Evolutionary conservation across 2,113 vertebrate species (phyloP).

Genomic region (Xiphophorus couchianus): DNA sequence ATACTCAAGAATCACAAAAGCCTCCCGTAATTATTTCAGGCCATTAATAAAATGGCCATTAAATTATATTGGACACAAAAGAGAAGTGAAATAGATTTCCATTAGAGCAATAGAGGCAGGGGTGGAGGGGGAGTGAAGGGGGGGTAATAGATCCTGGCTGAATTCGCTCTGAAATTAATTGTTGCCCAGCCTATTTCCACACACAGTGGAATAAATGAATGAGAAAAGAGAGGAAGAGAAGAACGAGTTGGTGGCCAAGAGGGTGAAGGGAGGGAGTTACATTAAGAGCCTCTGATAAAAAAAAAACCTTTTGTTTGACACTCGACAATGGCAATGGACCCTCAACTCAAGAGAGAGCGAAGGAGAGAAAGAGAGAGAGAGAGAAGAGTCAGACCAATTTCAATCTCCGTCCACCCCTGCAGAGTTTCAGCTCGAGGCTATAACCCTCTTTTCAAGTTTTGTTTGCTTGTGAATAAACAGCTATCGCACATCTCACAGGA

Average conservation of each 20-base stretch:
- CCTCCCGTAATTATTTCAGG: conserved; percentile 99
- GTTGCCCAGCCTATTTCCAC: conserved; percentile 99
- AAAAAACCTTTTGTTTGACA: conserved; percentile 97
- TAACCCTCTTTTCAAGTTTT: conserved; percentile 58
- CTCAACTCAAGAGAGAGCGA: conserved; percentile 60
- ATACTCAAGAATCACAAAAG: conserved; percentile 99
- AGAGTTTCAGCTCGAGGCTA: conserved; percentile 65
- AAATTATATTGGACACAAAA: conserved; percentile 99
- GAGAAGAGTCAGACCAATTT: conserved; percentile 66
- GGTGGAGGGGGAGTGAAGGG: conserved; percentile 98
- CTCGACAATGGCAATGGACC: conserved; percentile 81
- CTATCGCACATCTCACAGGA: conserved; percentile 34
- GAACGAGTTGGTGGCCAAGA: conserved; percentile 84
- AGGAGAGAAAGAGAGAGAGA: neutral
- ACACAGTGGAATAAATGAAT: conserved; percentile 98
- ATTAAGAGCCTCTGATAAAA: conserved; percentile 96
- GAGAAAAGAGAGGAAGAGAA: conserved; percentile 88
- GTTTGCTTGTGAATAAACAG: conserved; percentile 65
- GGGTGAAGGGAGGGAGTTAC: conserved; percentile 76
- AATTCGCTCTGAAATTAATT: conserved; percentile 99
- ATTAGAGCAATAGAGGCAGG: conserved; percentile 99
- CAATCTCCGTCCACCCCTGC: conserved; percentile 68
- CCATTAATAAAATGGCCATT: conserved; percentile 99
- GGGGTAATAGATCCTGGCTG: conserved; percentile 99
- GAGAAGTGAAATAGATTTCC: conserved; percentile 99